A percentile compares a stretch with the other conserved stretches of the same genome.
These are phyloP conservation scores for Cotesia typhae DNA, from an alignment of 1,140 invertebrate genomes.

Conservation along the genomic window DNA sequence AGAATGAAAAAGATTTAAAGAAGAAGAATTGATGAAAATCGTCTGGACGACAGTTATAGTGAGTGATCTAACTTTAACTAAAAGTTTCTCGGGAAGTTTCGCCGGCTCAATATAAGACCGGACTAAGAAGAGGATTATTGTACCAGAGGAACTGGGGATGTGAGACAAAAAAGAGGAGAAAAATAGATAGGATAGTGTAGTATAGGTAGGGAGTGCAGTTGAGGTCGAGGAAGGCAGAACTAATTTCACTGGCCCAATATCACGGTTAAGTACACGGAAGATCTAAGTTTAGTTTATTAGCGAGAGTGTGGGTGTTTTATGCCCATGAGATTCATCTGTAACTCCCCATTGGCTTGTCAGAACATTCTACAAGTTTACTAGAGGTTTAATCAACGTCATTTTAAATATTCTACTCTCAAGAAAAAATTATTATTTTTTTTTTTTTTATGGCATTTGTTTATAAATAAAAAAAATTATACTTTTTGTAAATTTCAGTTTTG, in stretches of 20 bases:
- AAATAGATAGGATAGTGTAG: not conserved
- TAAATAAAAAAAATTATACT: too few species aligned
- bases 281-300: constrained; percentile 25
- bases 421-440: too few species aligned
- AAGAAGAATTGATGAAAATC: constrained; percentile 29
- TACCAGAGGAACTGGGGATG: not conserved
- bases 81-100: constrained; percentile 26
- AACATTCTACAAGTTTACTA: not conserved
- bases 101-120: constrained; percentile 24
- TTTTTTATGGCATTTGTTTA: too few species aligned
- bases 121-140: constrained; percentile 32
- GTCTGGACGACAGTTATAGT: constrained; percentile 27
- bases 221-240: constrained; percentile 3
- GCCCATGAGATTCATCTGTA: constrained; percentile 35
- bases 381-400: too few species aligned
- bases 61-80: constrained; percentile 32
- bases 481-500: too few species aligned
- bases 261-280: constrained; percentile 30
- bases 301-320: constrained; percentile 32
- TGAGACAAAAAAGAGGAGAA: constrained; percentile 13
- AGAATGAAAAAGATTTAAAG: constrained; percentile 20
- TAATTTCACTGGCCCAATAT: constrained; percentile 35
- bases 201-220: not conserved
- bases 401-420: too few species aligned
- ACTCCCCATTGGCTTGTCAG: constrained; percentile 27